Evolutionary conservation across 2,797 vertebrate genomes (phyloP).

Genomic region (Morelia viridis): DNA sequence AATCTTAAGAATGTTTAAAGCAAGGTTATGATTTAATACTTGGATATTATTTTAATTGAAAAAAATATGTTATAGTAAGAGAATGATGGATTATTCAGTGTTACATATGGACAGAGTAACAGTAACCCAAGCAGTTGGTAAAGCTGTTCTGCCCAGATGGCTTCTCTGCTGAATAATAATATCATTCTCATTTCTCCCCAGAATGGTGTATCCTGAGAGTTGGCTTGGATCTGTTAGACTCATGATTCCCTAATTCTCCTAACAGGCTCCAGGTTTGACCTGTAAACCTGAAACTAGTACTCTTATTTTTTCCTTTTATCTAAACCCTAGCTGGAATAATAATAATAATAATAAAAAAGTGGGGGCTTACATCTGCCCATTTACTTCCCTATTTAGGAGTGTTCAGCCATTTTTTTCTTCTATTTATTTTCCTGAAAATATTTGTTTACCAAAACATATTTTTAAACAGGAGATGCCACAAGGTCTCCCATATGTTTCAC

Average conservation of each 20-base stretch:
- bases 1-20: not conserved
- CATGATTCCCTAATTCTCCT: not conserved
- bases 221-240: not conserved
- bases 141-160: not conserved
- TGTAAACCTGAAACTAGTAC: not conserved
- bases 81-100: not conserved
- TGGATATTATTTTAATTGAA: not conserved
- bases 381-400: not conserved
- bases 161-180: not conserved
- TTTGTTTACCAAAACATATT: not conserved
- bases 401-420: no score
- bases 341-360: not conserved
- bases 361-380: not conserved
- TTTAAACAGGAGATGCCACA: not conserved
- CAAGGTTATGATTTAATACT: not conserved
- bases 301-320: not conserved
- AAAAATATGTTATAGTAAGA: not conserved
- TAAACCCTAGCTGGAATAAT: not conserved
- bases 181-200: not conserved
- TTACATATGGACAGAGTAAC: not conserved
- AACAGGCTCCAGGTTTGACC: not conserved
- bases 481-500: constrained; percentile 40
- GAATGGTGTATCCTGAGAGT: not conserved
- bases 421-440: not conserved
- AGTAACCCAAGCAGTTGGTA: not conserved